A percentile compares a stretch with the other conserved stretches of the same genome.
These are phyloP conservation scores for Dipus sagitta DNA, from an alignment of 2,797 vertebrate genomes.

Conservation along the genomic window DNA sequence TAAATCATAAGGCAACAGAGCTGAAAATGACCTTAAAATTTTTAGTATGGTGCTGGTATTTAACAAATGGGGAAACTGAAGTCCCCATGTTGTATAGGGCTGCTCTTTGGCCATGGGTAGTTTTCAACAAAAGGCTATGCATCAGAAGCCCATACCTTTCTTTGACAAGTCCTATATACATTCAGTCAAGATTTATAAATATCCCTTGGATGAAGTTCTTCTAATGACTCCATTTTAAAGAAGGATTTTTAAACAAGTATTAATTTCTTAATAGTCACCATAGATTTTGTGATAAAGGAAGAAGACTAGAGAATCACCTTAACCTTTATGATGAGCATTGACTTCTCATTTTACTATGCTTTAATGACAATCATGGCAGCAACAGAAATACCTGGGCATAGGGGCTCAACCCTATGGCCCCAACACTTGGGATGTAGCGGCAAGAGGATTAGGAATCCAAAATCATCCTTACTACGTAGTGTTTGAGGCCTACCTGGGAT, in stretches of 20 bases:
- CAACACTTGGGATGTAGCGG: no score
- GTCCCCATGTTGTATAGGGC: background rate
- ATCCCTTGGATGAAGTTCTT: conserved; percentile 9
- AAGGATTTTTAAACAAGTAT: background rate
- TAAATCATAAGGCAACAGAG: conserved; percentile 41
- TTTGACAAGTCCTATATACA: background rate
- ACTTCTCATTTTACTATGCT: conserved; percentile 1
- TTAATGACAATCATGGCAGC: background rate
- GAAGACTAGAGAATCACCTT: background rate
- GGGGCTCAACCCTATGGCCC: background rate
- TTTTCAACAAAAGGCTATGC: conserved; percentile 40
- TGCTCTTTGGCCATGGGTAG: conserved; percentile 1
- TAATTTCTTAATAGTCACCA: conserved; percentile 17
- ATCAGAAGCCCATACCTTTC: conserved; percentile 1
- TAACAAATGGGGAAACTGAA: conserved; percentile 33
- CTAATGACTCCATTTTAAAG: background rate
- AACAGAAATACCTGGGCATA: background rate
- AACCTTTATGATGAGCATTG: background rate
- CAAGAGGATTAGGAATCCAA: background rate
- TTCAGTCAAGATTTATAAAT: conserved; percentile 34
- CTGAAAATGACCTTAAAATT: conserved; percentile 63
- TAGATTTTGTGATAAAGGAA: background rate
- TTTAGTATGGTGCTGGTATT: background rate
- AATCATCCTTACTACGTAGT: background rate
- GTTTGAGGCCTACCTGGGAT: background rate